These are phyloP conservation scores for Drosophila siamana DNA, from an alignment of 2,888 invertebrate genomes.

Conservation along the genomic window DNA sequence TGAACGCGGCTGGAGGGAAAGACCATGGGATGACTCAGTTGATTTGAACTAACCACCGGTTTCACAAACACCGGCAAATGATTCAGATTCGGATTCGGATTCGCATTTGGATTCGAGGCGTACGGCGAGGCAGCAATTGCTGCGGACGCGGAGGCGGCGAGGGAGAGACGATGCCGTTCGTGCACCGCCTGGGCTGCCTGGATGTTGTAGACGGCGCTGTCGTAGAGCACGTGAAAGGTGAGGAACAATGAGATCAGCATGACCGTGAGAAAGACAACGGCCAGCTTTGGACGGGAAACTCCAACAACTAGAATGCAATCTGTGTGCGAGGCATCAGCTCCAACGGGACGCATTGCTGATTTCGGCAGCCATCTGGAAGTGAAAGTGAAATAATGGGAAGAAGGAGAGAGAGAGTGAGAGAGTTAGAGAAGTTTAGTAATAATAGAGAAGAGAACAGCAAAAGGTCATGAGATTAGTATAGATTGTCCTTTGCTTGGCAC, in stretches of 20 bases:
- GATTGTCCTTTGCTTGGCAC: conserved; percentile 17
- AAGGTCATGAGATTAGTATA: conserved; percentile 28
- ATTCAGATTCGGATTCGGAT: conserved; percentile 71
- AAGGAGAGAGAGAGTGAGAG: not conserved
- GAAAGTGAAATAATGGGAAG: not conserved
- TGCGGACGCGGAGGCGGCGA: conserved; percentile 70
- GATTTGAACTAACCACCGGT: conserved; percentile 78
- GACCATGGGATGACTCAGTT: conserved; percentile 85
- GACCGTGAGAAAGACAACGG: conserved; percentile 91
- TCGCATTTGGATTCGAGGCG: conserved; percentile 47
- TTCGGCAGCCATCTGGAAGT: conserved; percentile 91
- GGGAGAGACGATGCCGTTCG: conserved; percentile 86
- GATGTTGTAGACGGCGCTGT: conserved; percentile 93
- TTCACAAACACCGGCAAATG: conserved; percentile 81
- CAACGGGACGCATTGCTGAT: conserved; percentile 92
- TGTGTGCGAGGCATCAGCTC: conserved; percentile 90
- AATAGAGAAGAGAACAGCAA: conserved; percentile 1
- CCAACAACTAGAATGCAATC: conserved; percentile 94
- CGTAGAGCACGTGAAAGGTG: conserved; percentile 94
- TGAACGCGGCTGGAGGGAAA: conserved; percentile 86
- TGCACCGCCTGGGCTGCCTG: conserved; percentile 89
- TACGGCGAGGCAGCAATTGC: conserved; percentile 26
- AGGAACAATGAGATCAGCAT: conserved; percentile 93
- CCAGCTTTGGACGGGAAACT: conserved; percentile 93
- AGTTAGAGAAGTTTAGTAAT: conserved; percentile 5